Evolutionary conservation across 1,140 invertebrate genomes (phyloP).

Genomic region (Calliopsis andreniformis): DNA sequence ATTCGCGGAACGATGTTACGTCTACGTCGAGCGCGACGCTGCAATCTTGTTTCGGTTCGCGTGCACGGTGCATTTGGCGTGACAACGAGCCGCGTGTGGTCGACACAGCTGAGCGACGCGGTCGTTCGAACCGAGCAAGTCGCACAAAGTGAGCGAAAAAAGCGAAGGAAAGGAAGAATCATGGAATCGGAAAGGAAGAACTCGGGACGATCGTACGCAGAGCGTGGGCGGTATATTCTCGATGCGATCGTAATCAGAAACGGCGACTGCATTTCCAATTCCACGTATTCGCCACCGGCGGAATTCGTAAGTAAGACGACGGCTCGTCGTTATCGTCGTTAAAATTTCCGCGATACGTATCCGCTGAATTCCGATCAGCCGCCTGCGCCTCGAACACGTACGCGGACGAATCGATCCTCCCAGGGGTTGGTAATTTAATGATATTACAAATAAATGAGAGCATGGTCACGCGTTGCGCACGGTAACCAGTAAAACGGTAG

Average conservation of each 20-base stretch:
- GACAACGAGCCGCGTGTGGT: constrained; percentile 47
- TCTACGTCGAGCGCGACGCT: constrained; percentile 13
- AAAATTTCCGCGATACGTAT: constrained; percentile 42
- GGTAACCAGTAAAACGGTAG: not conserved
- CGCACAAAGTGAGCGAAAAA: constrained; percentile 19
- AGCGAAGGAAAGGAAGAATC: too few species aligned
- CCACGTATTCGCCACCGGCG: constrained; percentile 32
- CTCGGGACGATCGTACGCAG: constrained; percentile 20
- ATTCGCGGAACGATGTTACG: constrained; percentile 52
- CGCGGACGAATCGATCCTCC: not conserved
- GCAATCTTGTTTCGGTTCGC: constrained; percentile 49
- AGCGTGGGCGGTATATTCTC: constrained; percentile 49
- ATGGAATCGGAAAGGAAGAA: not conserved
- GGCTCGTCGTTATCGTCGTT: constrained; percentile 45
- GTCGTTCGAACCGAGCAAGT: constrained; percentile 44
- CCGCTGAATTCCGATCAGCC: constrained; percentile 33
- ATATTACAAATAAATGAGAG: not conserved
- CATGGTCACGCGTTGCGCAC: not conserved
- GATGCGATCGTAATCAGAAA: constrained; percentile 64
- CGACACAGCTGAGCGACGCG: constrained; percentile 29
- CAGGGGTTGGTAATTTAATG: not conserved
- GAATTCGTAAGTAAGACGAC: constrained; percentile 43
- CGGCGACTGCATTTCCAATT: constrained; percentile 57
- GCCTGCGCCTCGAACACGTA: not conserved
- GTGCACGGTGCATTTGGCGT: constrained; percentile 51